phyloP scores from a whole-genome alignment of 2,888 invertebrate genomes.

The Pseudococcus jackbeardsleyi region DNA sequence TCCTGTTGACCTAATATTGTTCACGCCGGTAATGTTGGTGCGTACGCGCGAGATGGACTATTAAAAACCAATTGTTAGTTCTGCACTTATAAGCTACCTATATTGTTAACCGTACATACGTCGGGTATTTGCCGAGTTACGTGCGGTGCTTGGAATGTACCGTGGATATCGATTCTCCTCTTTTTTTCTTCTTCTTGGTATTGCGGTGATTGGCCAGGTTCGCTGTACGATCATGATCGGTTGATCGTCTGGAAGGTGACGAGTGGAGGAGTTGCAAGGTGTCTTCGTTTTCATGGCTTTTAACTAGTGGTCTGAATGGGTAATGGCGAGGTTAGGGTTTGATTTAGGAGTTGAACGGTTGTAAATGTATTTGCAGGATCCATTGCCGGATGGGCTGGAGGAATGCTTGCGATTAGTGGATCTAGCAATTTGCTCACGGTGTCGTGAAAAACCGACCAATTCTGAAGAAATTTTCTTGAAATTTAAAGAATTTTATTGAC shows the following conservation, averaged over 20 bases:
- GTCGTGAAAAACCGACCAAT: no score
- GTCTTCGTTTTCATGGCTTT: background rate
- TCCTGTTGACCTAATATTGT: constrained; percentile 62
- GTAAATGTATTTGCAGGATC: no score
- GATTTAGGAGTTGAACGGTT: no score
- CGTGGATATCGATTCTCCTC: background rate
- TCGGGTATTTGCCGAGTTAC: constrained; percentile 25
- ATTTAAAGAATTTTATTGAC: no score
- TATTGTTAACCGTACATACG: constrained; percentile 24
- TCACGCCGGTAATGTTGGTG: constrained; percentile 21
- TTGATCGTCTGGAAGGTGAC: background rate
- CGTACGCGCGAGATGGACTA: constrained; percentile 50
- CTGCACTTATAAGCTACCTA: background rate
- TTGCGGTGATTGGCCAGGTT: constrained; percentile 1
- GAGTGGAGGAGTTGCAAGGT: background rate
- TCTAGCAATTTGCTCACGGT: no score
- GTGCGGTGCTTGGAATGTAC: background rate
- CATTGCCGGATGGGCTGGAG: no score
- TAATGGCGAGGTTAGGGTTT: background rate
- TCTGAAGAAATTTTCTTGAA: no score
- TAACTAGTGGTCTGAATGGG: no score
- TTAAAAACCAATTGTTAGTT: constrained; percentile 54
- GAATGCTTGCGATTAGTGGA: no score
- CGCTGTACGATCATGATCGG: background rate
- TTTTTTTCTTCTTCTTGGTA: background rate